phyloP scores from a whole-genome alignment of 2,113 vertebrate species.

The Vireo altiloquus region DNA sequence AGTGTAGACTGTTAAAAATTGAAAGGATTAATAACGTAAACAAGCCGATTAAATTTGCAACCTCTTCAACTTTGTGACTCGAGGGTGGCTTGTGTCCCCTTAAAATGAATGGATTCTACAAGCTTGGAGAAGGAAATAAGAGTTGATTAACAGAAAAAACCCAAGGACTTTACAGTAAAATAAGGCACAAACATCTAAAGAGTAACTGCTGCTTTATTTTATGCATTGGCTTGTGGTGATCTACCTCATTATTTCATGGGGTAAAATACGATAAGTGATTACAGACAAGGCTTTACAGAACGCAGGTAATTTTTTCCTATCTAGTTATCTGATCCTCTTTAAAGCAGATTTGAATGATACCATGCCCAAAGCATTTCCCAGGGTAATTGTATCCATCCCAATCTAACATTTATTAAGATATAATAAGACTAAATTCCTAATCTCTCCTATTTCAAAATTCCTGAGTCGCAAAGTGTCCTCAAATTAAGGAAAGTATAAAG shows the following conservation, averaged over 20 bases:
- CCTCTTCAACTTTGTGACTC: conserved; percentile 14
- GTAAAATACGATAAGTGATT: background rate
- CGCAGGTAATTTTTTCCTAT: background rate
- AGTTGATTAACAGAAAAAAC: background rate
- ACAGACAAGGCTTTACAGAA: background rate
- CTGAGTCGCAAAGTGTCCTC: background rate
- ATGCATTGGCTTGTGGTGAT: background rate
- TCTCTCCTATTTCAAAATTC: background rate
- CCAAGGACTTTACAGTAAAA: background rate
- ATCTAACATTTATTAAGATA: background rate
- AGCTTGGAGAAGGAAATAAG: background rate
- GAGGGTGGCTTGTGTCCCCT: background rate
- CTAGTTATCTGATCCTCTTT: background rate
- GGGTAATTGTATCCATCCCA: background rate
- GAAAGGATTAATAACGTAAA: conserved; percentile 38
- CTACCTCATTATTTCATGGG: background rate
- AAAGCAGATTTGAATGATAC: background rate
- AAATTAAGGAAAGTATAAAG: background rate
- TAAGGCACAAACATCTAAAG: background rate
- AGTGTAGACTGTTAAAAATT: conserved; percentile 28
- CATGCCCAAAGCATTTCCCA: background rate
- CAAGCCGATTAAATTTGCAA: conserved; percentile 39
- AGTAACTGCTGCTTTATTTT: background rate
- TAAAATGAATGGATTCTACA: background rate
- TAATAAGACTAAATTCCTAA: background rate